Conservation (phyloP, 2,113 vertebrate genomes). For the Excalfactoria chinensis region DNA sequence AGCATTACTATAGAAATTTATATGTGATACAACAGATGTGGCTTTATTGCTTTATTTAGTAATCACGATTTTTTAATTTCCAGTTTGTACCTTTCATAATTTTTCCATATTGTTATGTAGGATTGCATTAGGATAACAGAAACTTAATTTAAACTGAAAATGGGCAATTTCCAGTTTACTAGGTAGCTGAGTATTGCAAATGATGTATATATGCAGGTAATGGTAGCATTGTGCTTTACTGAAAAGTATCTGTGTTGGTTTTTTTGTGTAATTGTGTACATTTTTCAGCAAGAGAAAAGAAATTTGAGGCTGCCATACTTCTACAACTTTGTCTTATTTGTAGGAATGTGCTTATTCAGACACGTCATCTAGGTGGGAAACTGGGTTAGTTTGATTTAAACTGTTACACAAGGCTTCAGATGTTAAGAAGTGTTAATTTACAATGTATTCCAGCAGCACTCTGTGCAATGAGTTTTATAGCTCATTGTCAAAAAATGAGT, state of each 20-base stretch:
- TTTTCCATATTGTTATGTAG: not conserved
- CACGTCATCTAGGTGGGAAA: not conserved
- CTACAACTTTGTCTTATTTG: not conserved
- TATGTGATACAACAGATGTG: not conserved
- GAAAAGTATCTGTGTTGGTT: not conserved
- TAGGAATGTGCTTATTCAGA: not conserved
- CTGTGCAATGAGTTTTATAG: not conserved
- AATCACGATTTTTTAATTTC: not conserved
- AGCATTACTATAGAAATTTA: not conserved
- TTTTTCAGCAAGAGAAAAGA: not conserved
- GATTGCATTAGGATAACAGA: not conserved
- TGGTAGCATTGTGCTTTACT: not conserved
- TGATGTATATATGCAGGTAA: not conserved
- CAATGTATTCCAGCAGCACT: not conserved
- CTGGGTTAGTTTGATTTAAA: not conserved
- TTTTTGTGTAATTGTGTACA: too few species aligned
- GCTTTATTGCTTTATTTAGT: not conserved
- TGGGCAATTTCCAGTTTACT: not conserved
- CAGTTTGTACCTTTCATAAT: not conserved
- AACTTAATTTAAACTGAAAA: not conserved
- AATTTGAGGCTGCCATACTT: rapidly evolving
- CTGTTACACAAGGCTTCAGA: not conserved
- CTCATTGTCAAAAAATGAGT: not conserved
- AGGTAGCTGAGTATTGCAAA: not conserved
- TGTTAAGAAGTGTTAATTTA: not conserved